Percentiles rank a stretch among this genome's conserved stretches.
Evolutionary conservation across 2,113 vertebrate genomes (phyloP).

Genomic region (Rhinichthys klamathensis): DNA sequence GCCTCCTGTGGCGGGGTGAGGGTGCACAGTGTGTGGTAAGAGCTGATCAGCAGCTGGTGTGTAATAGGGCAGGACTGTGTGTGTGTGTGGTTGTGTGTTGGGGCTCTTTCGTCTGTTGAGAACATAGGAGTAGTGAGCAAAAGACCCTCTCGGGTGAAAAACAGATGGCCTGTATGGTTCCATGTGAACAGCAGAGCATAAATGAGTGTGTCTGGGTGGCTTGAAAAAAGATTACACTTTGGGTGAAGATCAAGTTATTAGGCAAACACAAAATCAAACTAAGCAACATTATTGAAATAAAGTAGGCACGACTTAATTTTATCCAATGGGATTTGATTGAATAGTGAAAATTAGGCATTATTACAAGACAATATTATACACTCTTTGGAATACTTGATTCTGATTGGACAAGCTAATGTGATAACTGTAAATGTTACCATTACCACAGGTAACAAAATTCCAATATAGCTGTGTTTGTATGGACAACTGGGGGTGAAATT

Average conservation of each 20-base stretch:
- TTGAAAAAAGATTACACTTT: not conserved
- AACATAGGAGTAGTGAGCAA: not conserved
- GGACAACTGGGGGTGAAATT: not conserved
- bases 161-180: not conserved
- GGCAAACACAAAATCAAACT: not conserved
- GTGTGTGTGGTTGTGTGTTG: not conserved
- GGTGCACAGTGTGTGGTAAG: conserved; percentile 23
- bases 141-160: not conserved
- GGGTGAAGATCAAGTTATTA: not conserved
- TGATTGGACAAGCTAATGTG: not conserved
- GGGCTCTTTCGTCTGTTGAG: not conserved
- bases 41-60: conserved; percentile 32
- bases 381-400: too few species aligned
- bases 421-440: not conserved
- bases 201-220: not conserved
- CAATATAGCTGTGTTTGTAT: not conserved
- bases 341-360: not conserved
- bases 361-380: not conserved
- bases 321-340: not conserved
- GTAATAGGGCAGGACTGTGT: conserved; percentile 27
- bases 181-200: not conserved
- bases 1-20: not conserved
- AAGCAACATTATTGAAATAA: not conserved
- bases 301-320: not conserved
- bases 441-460: not conserved